Evolutionary conservation across 2,113 vertebrate species (phyloP).

Genomic region (Dasypus novemcinctus): DNA sequence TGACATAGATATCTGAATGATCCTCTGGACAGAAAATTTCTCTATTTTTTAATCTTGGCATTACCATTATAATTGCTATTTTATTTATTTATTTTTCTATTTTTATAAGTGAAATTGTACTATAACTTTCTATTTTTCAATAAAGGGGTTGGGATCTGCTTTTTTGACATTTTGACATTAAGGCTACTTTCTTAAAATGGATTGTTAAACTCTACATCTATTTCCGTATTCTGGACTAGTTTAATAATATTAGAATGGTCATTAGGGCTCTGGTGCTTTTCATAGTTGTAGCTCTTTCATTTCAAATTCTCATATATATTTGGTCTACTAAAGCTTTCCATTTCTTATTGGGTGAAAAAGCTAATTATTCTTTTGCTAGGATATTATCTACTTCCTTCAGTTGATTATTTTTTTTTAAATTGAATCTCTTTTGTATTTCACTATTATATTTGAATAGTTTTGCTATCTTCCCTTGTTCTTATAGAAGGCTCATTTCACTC

Average conservation of each 20-base stretch:
- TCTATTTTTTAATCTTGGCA: background rate
- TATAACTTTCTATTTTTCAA: background rate
- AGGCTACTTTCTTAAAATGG: background rate
- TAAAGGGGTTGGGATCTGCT: background rate
- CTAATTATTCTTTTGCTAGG: background rate
- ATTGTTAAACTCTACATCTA: background rate
- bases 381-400: background rate
- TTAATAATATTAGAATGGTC: background rate
- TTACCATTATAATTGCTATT: background rate
- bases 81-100: background rate
- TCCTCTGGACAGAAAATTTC: background rate
- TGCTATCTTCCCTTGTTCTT: background rate
- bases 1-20: no score
- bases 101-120: background rate
- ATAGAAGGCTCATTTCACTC: background rate
- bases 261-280: background rate
- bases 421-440: background rate
- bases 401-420: background rate
- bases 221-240: background rate
- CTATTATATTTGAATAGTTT: background rate
- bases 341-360: background rate
- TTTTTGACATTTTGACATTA: background rate
- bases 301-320: background rate
- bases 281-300: background rate
- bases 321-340: background rate